Conservation (phyloP, 2,797 vertebrate genomes). For the Labroides dimidiatus region DNA sequence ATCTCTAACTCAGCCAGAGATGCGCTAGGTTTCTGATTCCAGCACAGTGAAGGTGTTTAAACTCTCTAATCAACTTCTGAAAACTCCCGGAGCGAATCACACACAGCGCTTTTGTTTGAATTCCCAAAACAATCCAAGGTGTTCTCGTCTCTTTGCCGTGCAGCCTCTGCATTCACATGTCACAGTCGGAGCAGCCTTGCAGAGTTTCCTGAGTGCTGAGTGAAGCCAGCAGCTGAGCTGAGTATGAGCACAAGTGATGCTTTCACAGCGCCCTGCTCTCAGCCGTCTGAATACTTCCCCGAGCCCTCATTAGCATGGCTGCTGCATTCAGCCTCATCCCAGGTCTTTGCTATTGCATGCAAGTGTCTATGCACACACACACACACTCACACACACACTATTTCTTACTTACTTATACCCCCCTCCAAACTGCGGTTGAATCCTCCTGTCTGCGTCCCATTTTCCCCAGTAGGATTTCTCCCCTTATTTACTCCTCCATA, state of each 20-base stretch:
- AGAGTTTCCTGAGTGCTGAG: slow-evolving; percentile 80
- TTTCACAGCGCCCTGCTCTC: slow-evolving; percentile 81
- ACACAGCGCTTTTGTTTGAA: slow-evolving; percentile 23
- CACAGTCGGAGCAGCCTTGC: slow-evolving; percentile 65
- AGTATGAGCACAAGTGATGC: slow-evolving; percentile 85
- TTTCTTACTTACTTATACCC: slow-evolving; percentile 28
- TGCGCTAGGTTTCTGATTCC: not conserved
- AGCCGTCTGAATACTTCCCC: slow-evolving; percentile 78
- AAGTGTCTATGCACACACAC: slow-evolving; percentile 28
- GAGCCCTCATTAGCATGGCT: slow-evolving; percentile 85
- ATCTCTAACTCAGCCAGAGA: not conserved
- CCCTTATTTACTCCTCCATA: slow-evolving; percentile 73
- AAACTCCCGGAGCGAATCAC: slow-evolving; percentile 7
- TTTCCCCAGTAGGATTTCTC: slow-evolving; percentile 65
- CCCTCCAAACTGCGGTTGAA: slow-evolving; percentile 54
- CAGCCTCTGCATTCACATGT: slow-evolving; percentile 78
- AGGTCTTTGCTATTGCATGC: slow-evolving; percentile 71
- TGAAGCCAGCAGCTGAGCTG: slow-evolving; percentile 84
- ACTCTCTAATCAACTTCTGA: not conserved
- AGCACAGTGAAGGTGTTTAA: not conserved
- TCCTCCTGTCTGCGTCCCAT: slow-evolving; percentile 52
- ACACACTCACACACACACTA: not conserved
- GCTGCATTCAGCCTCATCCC: slow-evolving; percentile 79
- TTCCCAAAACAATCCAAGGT: slow-evolving; percentile 57
- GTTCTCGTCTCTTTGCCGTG: slow-evolving; percentile 63